Evolutionary conservation across 2,888 invertebrate genomes (phyloP).

Genomic region (Brenthis daphne): DNA sequence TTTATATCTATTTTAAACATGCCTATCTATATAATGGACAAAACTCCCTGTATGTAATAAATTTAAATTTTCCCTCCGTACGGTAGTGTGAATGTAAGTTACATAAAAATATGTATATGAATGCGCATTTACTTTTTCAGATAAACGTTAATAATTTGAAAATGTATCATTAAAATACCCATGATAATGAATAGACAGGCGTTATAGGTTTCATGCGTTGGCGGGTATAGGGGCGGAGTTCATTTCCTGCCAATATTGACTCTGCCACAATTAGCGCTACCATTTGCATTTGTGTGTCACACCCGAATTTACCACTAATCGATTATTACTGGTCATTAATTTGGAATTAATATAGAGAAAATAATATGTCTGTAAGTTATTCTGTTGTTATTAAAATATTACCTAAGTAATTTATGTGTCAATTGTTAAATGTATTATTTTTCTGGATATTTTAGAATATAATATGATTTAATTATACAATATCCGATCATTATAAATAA

Average conservation of each 20-base stretch:
- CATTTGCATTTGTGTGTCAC: slow-evolving; percentile 26
- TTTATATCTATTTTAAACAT: too few relatives aligned
- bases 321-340: slow-evolving; percentile 2
- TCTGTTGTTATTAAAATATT: too few relatives aligned
- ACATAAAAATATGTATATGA: background rate
- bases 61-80: too few relatives aligned
- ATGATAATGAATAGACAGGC: slow-evolving; percentile 24
- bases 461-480: too few relatives aligned
- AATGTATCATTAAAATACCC: background rate
- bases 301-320: slow-evolving; percentile 4
- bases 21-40: background rate
- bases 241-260: slow-evolving; percentile 36
- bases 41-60: background rate
- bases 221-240: slow-evolving; percentile 27
- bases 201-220: slow-evolving; percentile 23
- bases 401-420: too few relatives aligned
- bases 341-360: background rate
- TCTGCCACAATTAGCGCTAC: slow-evolving; percentile 28
- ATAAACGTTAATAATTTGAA: background rate
- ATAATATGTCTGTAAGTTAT: background rate
- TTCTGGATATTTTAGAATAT: too few relatives aligned
- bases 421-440: too few relatives aligned
- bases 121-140: too few relatives aligned
- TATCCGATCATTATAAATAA: too few relatives aligned
- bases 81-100: too few relatives aligned